Base-by-base conservation (phyloP, 2,888 invertebrate species). In the Empis stercorea region DNA sequence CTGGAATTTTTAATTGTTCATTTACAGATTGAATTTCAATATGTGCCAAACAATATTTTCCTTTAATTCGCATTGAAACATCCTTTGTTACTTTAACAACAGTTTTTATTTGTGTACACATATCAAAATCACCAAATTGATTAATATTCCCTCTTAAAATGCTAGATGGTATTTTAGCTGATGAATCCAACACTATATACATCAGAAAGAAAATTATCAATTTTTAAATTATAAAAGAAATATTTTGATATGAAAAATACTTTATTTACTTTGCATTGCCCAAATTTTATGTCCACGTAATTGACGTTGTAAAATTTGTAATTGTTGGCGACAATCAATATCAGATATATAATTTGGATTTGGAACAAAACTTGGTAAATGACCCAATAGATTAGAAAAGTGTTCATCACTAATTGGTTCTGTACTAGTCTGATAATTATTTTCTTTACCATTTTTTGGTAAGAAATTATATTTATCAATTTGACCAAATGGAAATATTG, bases 91-190 rank as follows among this genome's bases (percentile, higher is more conserved):
- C 72, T 52, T 79, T 74, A 1, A 81, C 76, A 17, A 75, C 72
- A 14, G 78, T 74, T 50, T 64, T 60, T 46, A 70, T 63, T 42
- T 68, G 74, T 51, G 80, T 68, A 57, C 82, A 82, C 65, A 80
- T 76, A 65, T 80, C 81, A 58, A 79, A 83, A 68, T 82, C 81
- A 13, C 82, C 82, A 15, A 81, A 67, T 62, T 82, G 82, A 61
- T 81, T 81, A 43, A 79, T 74, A 62, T 81, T 81, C 53, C 82
- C 82, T 57, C 79, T 78, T 39, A 83, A 69, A 46, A 82, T 61
- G 42, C 82, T 79, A 56, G 81, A 76, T 57, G 80, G 77, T 45
- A 82, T 73, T 63, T 82, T 82, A n/a, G 78, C 82, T 30, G 79
- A 78, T 30, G 82, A 75, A 64, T 82, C 82, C 59, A 82, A 70